A percentile compares a stretch with the other conserved stretches of the same genome.
phyloP scores from a whole-genome alignment of 2,888 invertebrate species.

The Clunio marinus region DNA sequence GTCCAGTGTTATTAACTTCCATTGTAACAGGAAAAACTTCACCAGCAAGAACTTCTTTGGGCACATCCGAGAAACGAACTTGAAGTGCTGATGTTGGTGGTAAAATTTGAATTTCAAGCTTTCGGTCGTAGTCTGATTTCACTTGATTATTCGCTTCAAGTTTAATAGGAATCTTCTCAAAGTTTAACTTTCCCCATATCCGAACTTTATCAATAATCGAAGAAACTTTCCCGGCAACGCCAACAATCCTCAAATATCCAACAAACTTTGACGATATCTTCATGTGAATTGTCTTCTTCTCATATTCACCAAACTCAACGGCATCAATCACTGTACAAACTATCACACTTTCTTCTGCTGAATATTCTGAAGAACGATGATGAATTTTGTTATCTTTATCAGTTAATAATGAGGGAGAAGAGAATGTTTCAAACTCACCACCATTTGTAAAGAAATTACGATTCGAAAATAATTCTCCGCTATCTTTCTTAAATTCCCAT shows the following conservation, averaged over 20 bases:
- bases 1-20: conserved; percentile 61
- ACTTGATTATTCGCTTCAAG: conserved; percentile 45
- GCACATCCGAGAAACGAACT: conserved; percentile 62
- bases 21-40: conserved; percentile 64
- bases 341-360: conserved; percentile 42
- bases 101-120: conserved; percentile 70
- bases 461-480: conserved; percentile 51
- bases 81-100: conserved; percentile 78
- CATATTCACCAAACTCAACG: conserved; percentile 48
- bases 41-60: conserved; percentile 63
- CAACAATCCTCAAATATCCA: conserved; percentile 69
- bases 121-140: conserved; percentile 55
- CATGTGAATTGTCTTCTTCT: conserved; percentile 62
- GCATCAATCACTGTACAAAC: conserved; percentile 45
- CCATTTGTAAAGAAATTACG: conserved; percentile 48
- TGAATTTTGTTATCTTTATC: not conserved
- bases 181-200: conserved; percentile 48
- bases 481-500: conserved; percentile 50
- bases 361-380: not conserved
- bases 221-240: conserved; percentile 57
- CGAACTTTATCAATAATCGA: conserved; percentile 47
- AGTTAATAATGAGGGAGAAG: not conserved
- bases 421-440: not conserved
- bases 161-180: conserved; percentile 45
- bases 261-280: conserved; percentile 68